A percentile compares a stretch with the other conserved stretches of the same genome.
Conservation (phyloP, 1,140 invertebrate species). For the Nomia melanderi region DNA sequence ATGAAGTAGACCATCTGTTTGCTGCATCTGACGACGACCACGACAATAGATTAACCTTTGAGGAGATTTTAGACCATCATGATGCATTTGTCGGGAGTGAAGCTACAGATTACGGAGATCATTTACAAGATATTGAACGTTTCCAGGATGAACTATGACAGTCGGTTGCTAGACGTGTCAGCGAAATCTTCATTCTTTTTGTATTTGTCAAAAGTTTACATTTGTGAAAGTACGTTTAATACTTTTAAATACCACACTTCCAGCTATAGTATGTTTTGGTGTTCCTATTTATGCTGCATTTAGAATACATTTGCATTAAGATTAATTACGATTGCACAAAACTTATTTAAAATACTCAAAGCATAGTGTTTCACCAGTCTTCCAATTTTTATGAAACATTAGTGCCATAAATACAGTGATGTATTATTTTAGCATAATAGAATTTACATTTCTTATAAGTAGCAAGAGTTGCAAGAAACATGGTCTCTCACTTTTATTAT, state of each 20-base stretch:
- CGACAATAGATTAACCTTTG: slow-evolving; percentile 90
- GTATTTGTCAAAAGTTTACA: slow-evolving; percentile 11
- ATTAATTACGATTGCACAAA: slow-evolving; percentile 28
- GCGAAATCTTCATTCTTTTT: slow-evolving; percentile 27
- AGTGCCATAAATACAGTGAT: slow-evolving; percentile 57
- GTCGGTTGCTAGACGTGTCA: not conserved
- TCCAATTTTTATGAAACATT: slow-evolving; percentile 58
- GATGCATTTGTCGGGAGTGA: slow-evolving; percentile 97
- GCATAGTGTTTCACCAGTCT: slow-evolving; percentile 45
- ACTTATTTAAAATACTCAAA: slow-evolving; percentile 28
- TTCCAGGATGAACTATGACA: slow-evolving; percentile 91
- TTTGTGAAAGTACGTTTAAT: slow-evolving; percentile 49
- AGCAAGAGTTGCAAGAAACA: slow-evolving; percentile 29
- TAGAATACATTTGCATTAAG: slow-evolving; percentile 35
- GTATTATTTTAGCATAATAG: slow-evolving; percentile 11
- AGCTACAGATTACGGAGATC: slow-evolving; percentile 96
- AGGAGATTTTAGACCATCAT: slow-evolving; percentile 94
- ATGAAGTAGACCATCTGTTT: slow-evolving; percentile 96
- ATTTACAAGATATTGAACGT: slow-evolving; percentile 90
- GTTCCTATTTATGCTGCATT: slow-evolving; percentile 37
- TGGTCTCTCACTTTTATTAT: slow-evolving; percentile 29
- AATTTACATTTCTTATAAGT: slow-evolving; percentile 31
- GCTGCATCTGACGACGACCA: slow-evolving; percentile 93
- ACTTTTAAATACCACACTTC: slow-evolving; percentile 30
- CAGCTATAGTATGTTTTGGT: slow-evolving; percentile 37